Conservation (phyloP, 2,797 vertebrate species). For the Ctenochaetus hawaiiensis region DNA sequence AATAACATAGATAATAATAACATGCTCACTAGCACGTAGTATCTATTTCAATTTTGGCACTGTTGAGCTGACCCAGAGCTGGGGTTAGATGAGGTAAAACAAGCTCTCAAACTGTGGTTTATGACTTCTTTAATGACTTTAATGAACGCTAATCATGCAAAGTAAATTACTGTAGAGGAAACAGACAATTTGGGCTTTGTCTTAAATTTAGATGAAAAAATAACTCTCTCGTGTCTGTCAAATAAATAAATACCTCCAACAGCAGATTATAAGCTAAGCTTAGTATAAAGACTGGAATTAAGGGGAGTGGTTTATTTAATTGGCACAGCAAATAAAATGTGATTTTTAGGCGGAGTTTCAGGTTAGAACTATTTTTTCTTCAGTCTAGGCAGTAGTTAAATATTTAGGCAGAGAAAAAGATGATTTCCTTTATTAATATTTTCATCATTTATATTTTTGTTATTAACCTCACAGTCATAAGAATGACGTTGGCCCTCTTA, state of each 20-base stretch:
- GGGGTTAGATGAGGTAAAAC: background rate
- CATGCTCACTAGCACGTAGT: background rate
- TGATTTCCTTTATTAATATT: background rate
- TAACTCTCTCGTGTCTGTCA: no score
- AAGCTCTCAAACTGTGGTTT: background rate
- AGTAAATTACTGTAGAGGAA: background rate
- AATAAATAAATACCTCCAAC: background rate
- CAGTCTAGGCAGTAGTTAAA: no score
- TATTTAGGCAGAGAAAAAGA: background rate
- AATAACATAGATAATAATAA: background rate
- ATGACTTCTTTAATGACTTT: background rate
- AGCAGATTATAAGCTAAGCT: background rate
- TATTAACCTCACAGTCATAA: background rate
- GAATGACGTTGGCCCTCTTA: background rate
- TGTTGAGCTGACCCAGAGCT: slow-evolving; percentile 9
- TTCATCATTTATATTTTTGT: background rate
- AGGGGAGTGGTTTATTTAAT: background rate
- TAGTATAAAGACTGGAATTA: background rate
- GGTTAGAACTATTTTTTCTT: background rate
- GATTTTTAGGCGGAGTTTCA: background rate
- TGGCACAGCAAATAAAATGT: background rate
- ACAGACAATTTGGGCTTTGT: background rate
- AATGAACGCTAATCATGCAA: background rate
- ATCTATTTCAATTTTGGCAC: slow-evolving; percentile 17
- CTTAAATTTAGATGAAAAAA: background rate